Base-by-base conservation (phyloP, 2,113 vertebrate species). In the Choloepus hoffmanni region DNA sequence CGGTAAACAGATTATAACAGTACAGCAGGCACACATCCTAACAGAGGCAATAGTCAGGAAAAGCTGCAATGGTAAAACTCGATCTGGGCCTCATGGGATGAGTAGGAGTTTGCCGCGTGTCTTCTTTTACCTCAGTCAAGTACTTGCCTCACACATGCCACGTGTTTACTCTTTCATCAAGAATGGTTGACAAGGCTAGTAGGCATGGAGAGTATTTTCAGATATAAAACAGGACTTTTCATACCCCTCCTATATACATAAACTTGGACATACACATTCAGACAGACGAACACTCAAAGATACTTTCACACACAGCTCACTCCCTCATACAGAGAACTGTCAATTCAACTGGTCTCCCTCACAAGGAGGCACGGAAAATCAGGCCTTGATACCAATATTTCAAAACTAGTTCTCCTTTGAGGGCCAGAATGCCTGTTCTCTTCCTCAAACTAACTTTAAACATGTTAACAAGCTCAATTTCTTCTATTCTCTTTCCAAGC, bases 121-220 rank as follows among this genome's bases (percentile, higher is more conserved):
- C 58, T 70, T 16, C 65, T 73, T 33, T 70, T 58, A 48, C 50
- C 50, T 53, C 10, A 6, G 19, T 70, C 65, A 62, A 48, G 53
- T 55, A 43, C 85, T 33, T 9, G 60, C 60, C 77, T 86, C 50
- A 0, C 50, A 30, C 4, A 1, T 0, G 1, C 48, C 96, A 82
- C 63, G 62, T 94, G 79, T 89, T 94, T 79, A 95, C 92, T 55
- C 62, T 97, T 95, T 85, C 65, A 50, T 73, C 81, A 92, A 62
- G 85, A 92, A 77, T 33, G 77, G 68, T 5, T 68, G 65, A 89
- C 90, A 70, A 83, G 94, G 73, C 45, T 33, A 55, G 73, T 36
- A 53, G 92, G 67, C 48, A 83, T 55, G 50, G 74, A 87, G 74
- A 4, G 33, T 63, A 82, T 70, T 67, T 88, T 79, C 33, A 53